Conservation (phyloP, 2,113 vertebrate species). For the Phalacrocorax aristotelis region DNA sequence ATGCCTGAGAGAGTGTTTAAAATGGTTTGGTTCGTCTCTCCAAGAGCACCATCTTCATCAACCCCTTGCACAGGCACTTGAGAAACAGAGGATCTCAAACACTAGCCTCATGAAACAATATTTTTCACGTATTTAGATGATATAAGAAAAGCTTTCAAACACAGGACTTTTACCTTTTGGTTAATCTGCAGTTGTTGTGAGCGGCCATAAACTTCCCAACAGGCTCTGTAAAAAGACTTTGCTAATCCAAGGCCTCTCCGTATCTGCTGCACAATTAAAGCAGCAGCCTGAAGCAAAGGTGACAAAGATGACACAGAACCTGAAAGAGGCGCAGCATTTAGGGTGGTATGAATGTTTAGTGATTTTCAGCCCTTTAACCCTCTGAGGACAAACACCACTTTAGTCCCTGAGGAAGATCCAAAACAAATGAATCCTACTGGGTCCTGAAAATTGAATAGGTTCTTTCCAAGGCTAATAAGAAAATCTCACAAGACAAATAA, state of each 20-base stretch:
- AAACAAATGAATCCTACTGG: neutral
- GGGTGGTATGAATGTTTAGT: neutral
- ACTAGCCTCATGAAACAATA: neutral
- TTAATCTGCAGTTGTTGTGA: conserved; percentile 82
- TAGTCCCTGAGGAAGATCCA: neutral
- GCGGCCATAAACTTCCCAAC: conserved; percentile 82
- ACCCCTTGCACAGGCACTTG: neutral
- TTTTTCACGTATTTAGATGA: neutral
- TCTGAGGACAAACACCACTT: neutral
- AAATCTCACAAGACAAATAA: neutral
- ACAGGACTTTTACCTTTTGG: conserved; percentile 79
- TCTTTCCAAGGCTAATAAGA: neutral
- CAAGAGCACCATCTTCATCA: neutral
- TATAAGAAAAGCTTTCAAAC: neutral
- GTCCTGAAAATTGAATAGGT: neutral
- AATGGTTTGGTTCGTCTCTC: neutral
- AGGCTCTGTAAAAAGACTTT: conserved; percentile 86
- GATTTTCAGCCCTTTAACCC: neutral
- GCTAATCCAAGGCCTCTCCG: conserved; percentile 85
- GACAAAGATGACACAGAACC: conserved; percentile 85
- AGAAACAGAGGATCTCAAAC: neutral
- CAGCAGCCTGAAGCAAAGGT: conserved; percentile 83
- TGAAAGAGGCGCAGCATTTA: conserved; percentile 52
- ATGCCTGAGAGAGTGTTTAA: neutral
- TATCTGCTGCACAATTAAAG: conserved; percentile 85